Conservation (phyloP, 53 echinoderm and acorn worm genomes). For the Arbacia lixula region DNA sequence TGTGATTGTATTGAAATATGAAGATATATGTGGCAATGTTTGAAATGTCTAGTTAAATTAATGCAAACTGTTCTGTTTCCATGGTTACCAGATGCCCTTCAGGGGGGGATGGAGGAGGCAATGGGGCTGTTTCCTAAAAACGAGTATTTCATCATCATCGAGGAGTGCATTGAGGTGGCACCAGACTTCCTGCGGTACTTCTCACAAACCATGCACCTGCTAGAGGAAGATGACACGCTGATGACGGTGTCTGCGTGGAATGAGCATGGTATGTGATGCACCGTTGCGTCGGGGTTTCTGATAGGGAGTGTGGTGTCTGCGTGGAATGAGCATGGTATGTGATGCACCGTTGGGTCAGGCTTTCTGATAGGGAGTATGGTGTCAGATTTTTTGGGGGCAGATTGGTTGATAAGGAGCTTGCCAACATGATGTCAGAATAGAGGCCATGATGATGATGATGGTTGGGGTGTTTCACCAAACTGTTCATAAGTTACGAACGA, state of each 20-base stretch:
- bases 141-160: slow-evolving; percentile 80
- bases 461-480: no score
- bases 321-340: slow-evolving; percentile 91
- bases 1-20: background rate
- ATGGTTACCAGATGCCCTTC: slow-evolving; percentile 54
- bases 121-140: slow-evolving; percentile 59
- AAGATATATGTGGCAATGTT: background rate
- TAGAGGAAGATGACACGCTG: slow-evolving; percentile 74
- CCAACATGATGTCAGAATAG: no score
- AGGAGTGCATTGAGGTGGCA: slow-evolving; percentile 82
- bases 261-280: slow-evolving; percentile 85
- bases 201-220: slow-evolving; percentile 85
- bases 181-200: slow-evolving; percentile 96
- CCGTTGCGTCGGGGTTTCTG: no score
- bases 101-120: slow-evolving; percentile 63
- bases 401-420: no score
- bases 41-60: background rate
- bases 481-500: no score
- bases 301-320: no score
- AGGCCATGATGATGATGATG: no score
- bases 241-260: slow-evolving; percentile 93
- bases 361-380: no score
- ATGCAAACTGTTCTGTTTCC: no score
- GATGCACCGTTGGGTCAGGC: no score
- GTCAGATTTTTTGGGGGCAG: no score